phyloP scores from a whole-genome alignment of 1,140 invertebrate genomes.

The Himalopsyche phryganea region DNA sequence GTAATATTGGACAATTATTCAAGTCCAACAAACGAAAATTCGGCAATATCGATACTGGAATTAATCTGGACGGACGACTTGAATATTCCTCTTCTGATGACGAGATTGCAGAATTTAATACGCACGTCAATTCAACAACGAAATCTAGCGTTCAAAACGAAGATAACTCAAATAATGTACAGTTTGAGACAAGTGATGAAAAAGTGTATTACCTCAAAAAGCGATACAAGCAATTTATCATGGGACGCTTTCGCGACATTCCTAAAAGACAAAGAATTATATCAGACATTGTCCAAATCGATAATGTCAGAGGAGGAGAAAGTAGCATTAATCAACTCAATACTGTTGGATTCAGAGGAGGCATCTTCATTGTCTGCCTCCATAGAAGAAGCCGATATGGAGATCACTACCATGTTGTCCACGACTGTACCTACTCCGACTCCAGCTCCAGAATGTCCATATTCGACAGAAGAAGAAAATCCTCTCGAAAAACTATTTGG shows the following conservation, averaged over 20 bases:
- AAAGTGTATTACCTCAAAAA: background rate
- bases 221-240: background rate
- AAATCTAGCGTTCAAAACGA: too few relatives aligned
- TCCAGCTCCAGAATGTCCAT: background rate
- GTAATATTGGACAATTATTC: too few relatives aligned
- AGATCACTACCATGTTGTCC: constrained; percentile 18
- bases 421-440: constrained; percentile 12
- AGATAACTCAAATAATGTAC: too few relatives aligned
- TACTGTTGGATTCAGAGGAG: background rate
- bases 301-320: background rate
- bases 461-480: background rate
- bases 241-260: background rate
- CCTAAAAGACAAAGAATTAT: constrained; percentile 1
- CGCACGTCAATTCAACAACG: too few relatives aligned
- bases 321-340: background rate
- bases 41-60: too few relatives aligned
- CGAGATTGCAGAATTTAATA: too few relatives aligned
- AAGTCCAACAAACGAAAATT: too few relatives aligned
- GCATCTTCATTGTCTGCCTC: background rate
- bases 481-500: background rate
- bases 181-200: background rate
- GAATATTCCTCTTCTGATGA: too few relatives aligned
- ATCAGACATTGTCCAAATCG: background rate
- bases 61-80: too few relatives aligned
- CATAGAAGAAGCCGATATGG: background rate